phyloP scores from a whole-genome alignment of 2,888 invertebrate genomes.

The Caenorhabditis sp. region DNA sequence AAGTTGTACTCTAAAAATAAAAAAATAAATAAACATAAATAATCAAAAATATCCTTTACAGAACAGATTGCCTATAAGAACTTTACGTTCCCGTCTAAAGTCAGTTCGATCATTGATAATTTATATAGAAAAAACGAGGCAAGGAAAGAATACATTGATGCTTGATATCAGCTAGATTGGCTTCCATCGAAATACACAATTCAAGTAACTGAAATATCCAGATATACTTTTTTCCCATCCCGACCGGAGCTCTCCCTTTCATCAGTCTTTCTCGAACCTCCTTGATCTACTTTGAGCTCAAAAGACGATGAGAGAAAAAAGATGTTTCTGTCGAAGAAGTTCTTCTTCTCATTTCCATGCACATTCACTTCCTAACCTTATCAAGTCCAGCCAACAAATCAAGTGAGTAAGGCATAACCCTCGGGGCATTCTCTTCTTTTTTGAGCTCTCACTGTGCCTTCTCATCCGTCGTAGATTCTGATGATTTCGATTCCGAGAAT shows the following conservation, averaged over 20 bases:
- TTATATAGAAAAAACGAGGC: too few species aligned
- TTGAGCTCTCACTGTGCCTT: not conserved
- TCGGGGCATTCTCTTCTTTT: constrained; percentile 11
- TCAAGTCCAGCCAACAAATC: constrained; percentile 29
- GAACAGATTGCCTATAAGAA: not conserved
- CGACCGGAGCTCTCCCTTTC: too few species aligned
- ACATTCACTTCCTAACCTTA: constrained; percentile 39
- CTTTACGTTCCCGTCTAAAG: too few species aligned
- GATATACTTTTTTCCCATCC: too few species aligned
- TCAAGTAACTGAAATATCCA: too few species aligned
- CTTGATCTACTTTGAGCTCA: not conserved
- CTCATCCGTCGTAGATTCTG: constrained; percentile 4
- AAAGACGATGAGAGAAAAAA: not conserved
- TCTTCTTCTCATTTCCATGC: constrained; percentile 32
- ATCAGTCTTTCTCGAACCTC: not conserved
- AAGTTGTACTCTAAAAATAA: not conserved
- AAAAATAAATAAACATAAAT: constrained; percentile 21
- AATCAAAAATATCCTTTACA: not conserved
- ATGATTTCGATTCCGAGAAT: constrained; percentile 31
- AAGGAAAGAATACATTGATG: too few species aligned
- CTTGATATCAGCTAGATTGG: too few species aligned
- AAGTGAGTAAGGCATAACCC: constrained; percentile 32
- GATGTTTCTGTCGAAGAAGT: constrained; percentile 23
- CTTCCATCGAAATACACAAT: too few species aligned
- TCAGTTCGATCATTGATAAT: too few species aligned